phyloP scores from a whole-genome alignment of 2,888 invertebrate genomes.

The Malachius bipustulatus region DNA sequence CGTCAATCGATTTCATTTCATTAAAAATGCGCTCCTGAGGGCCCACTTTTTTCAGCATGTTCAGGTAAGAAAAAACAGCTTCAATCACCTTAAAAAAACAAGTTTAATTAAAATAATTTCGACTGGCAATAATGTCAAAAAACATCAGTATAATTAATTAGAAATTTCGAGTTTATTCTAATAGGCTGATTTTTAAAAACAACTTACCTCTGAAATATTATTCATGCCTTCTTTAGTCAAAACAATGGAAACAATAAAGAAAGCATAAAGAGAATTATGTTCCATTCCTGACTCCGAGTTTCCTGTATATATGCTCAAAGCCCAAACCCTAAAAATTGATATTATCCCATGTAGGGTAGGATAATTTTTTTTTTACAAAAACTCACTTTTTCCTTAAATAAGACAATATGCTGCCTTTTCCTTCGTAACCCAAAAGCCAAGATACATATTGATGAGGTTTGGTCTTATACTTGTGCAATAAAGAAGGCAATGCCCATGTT shows the following conservation, averaged over 20 bases:
- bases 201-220: constrained; percentile 29
- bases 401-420: constrained; percentile 69
- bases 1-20: constrained; percentile 64
- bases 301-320: constrained; percentile 56
- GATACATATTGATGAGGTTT: constrained; percentile 70
- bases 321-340: constrained; percentile 64
- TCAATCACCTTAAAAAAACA: constrained; percentile 61
- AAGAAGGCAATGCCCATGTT: constrained; percentile 52
- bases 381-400: constrained; percentile 59
- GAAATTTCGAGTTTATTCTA: too few species aligned
- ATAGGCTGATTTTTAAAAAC: too few species aligned
- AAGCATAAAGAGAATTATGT: constrained; percentile 64
- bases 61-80: constrained; percentile 68
- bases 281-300: constrained; percentile 66
- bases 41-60: constrained; percentile 54
- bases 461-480: constrained; percentile 53
- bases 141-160: constrained; percentile 9
- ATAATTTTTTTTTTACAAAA: constrained; percentile 6
- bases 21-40: constrained; percentile 57
- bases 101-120: too few species aligned
- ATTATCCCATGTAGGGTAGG: too few species aligned
- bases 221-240: constrained; percentile 68
- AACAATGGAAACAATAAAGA: constrained; percentile 59
- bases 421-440: constrained; percentile 76
- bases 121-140: constrained; percentile 1